Evolutionary conservation across 2,797 vertebrate species (phyloP).

Genomic region (Takifugu rubripes): DNA sequence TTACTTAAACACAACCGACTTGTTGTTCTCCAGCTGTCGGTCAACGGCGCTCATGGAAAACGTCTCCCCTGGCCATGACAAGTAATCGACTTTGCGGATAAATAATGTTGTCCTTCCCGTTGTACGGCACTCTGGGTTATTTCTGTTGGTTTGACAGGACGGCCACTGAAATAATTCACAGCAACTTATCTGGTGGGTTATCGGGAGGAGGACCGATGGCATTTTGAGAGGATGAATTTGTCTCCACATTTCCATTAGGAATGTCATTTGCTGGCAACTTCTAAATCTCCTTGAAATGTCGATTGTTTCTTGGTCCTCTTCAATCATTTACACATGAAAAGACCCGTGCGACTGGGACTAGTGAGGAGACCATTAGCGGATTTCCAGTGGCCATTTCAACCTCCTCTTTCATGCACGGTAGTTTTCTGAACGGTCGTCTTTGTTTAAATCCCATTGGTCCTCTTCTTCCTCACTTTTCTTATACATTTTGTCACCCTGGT

Average conservation of each 20-base stretch:
- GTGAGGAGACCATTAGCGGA: slow-evolving; percentile 33
- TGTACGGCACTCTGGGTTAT: slow-evolving; percentile 31
- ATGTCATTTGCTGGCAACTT: slow-evolving; percentile 43
- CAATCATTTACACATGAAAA: slow-evolving; percentile 57
- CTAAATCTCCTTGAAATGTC: slow-evolving; percentile 61
- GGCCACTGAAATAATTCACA: slow-evolving; percentile 38
- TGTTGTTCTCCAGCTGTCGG: slow-evolving; percentile 41
- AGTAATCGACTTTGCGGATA: slow-evolving; percentile 51
- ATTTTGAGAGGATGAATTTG: slow-evolving; percentile 49
- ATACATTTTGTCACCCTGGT: no score
- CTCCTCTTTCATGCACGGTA: slow-evolving; percentile 17
- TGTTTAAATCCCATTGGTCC: slow-evolving; percentile 7
- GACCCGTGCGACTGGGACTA: slow-evolving; percentile 18
- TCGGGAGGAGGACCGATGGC: slow-evolving; percentile 46
- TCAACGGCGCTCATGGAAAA: slow-evolving; percentile 20
- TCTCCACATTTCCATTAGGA: slow-evolving; percentile 50
- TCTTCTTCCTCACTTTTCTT: no score
- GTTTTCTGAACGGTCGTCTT: slow-evolving; percentile 30
- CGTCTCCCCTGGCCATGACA: slow-evolving; percentile 23
- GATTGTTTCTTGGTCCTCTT: slow-evolving; percentile 46
- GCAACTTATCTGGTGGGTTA: slow-evolving; percentile 52
- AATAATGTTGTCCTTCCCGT: slow-evolving; percentile 41
- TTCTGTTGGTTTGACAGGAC: slow-evolving; percentile 27
- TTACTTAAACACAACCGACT: slow-evolving; percentile 36
- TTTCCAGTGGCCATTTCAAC: slow-evolving; percentile 39